A percentile compares a stretch with the other conserved stretches of the same genome.
Evolutionary conservation across 2,113 vertebrate species (phyloP).

Genomic region (Siphamia tubifer): DNA sequence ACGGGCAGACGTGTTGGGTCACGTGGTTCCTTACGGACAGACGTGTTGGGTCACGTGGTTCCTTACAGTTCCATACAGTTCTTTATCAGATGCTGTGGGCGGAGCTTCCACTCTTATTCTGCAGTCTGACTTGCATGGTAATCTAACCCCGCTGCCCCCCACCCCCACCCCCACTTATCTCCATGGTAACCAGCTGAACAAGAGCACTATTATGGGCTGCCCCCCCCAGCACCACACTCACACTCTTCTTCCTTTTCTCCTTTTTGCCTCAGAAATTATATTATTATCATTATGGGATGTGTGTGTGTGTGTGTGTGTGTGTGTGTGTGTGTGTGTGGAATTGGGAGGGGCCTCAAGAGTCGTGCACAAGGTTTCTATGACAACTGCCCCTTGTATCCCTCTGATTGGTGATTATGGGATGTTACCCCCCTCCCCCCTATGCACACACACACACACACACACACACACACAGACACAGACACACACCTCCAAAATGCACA

Average conservation of each 20-base stretch:
- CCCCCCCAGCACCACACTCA: background rate
- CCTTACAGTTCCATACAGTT: constrained; percentile 22
- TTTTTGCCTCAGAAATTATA: constrained; percentile 75
- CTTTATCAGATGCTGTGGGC: background rate
- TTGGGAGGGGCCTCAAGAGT: constrained; percentile 60
- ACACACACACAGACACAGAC: background rate
- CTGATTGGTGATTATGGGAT: constrained; percentile 82
- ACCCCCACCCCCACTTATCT: constrained; percentile 56
- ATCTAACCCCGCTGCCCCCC: constrained; percentile 74
- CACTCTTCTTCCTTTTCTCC: background rate
- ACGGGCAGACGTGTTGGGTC: too few relatives aligned
- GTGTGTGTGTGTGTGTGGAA: constrained; percentile 62
- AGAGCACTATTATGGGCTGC: constrained; percentile 80
- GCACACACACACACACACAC: background rate
- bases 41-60: constrained; percentile 54
- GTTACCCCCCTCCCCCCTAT: constrained; percentile 35
- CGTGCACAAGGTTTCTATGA: constrained; percentile 75
- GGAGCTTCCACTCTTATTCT: constrained; percentile 45
- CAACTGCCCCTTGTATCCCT: constrained; percentile 71
- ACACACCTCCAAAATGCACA: constrained; percentile 47
- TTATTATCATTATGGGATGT: constrained; percentile 73
- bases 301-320: constrained; percentile 55
- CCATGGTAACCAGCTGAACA: constrained; percentile 73
- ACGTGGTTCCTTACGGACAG: constrained; percentile 60
- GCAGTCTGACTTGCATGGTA: constrained; percentile 78